Evolutionary conservation across 2,888 invertebrate genomes (phyloP).

Genomic region (Rhorus exstirpatorius): DNA sequence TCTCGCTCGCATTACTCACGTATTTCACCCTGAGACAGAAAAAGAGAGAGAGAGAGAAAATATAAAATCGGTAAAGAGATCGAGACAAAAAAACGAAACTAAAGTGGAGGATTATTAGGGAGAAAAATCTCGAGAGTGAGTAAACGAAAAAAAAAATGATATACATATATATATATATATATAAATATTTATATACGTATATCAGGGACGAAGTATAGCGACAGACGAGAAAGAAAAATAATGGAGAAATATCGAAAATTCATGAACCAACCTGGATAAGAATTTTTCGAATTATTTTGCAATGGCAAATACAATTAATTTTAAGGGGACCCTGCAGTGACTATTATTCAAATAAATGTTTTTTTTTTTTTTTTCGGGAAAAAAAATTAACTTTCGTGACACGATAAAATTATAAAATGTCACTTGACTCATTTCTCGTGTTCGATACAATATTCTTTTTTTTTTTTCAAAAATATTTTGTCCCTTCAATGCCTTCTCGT

Average conservation of each 20-base stretch:
- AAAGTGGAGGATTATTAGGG: slow-evolving; percentile 53
- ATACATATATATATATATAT: not conserved
- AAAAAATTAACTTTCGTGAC: no score
- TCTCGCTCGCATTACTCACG: slow-evolving; percentile 27
- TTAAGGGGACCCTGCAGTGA: no score
- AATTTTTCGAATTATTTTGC: not conserved
- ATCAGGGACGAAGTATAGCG: not conserved
- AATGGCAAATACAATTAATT: not conserved
- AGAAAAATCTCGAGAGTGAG: slow-evolving; percentile 34
- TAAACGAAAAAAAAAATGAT: slow-evolving; percentile 23
- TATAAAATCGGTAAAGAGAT: slow-evolving; percentile 21
- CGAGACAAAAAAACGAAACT: slow-evolving; percentile 14
- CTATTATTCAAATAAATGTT: no score
- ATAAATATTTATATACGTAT: no score
- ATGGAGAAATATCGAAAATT: not conserved
- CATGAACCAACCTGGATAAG: not conserved
- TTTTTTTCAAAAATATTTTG: no score
- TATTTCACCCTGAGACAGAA: not conserved
- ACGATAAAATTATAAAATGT: no score
- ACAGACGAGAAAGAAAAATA: not conserved
- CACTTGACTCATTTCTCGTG: no score
- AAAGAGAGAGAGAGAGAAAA: not conserved
- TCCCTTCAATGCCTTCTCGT: no score
- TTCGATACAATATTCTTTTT: no score
- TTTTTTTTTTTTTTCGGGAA: no score